These are phyloP conservation scores for Atherinomorus stipes DNA, from an alignment of 2,113 vertebrate species.

Conservation along the genomic window DNA sequence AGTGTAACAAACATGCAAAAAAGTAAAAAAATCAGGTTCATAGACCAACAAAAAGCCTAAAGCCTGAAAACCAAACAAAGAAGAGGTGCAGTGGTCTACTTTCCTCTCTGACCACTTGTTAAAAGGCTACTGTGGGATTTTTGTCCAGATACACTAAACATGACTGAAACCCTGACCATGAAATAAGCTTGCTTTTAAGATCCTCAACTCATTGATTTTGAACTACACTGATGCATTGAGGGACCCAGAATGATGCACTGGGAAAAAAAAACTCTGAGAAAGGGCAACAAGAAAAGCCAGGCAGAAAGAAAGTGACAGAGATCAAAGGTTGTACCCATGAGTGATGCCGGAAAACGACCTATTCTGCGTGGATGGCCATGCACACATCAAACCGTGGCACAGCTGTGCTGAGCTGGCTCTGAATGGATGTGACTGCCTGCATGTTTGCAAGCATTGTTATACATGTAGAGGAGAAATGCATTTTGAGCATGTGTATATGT, in stretches of 20 bases:
- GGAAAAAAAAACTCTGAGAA: neutral
- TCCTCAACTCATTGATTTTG: too few species aligned
- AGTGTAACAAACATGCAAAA: too few species aligned
- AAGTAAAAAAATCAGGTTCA: too few species aligned
- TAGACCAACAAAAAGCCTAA: too few species aligned
- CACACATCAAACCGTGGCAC: slow-evolving; percentile 58
- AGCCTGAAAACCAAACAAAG: too few species aligned
- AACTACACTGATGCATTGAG: neutral
- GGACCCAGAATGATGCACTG: neutral
- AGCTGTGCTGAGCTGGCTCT: slow-evolving; percentile 64
- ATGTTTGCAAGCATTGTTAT: slow-evolving; percentile 9
- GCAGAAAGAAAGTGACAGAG: slow-evolving; percentile 9
- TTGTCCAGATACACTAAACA: too few species aligned
- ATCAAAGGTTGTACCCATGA: slow-evolving; percentile 65
- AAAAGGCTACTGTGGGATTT: too few species aligned
- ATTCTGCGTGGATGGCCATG: slow-evolving; percentile 68
- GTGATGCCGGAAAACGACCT: slow-evolving; percentile 59
- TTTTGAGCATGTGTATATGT: neutral
- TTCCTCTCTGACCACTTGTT: too few species aligned
- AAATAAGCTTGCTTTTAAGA: too few species aligned
- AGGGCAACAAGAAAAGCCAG: too few species aligned
- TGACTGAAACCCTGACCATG: too few species aligned
- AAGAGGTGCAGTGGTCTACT: too few species aligned
- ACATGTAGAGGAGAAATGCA: neutral
- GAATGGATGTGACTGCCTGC: slow-evolving; percentile 17